Base-by-base conservation (phyloP, 2,113 vertebrate genomes). In the Hyaena hyaena region DNA sequence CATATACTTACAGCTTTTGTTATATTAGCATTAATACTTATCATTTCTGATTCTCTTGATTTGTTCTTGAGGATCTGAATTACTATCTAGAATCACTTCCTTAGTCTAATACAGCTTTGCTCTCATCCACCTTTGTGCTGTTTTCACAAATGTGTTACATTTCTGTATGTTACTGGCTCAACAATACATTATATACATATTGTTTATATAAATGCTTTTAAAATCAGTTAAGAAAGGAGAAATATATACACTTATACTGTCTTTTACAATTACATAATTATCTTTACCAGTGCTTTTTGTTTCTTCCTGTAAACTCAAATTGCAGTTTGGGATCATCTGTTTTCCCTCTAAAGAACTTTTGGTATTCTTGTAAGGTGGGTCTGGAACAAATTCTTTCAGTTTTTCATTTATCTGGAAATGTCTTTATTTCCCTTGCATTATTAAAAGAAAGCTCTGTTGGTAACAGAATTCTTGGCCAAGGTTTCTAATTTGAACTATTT, bases 61-160 rank as follows among this genome's bases (percentile, higher is more conserved):
- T 87, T 93, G 76, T 90, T 83, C 74, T 88, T 88, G 4, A n/a
- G 26, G 58, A 91, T 55, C 31, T 69, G 12, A 74, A 50, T 73
- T 95, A 68, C 58, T 88, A 96, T 76, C 39, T 88, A 33, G 85
- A 91, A 53, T 84, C 66, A 97, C 35, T 90, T 96, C 69, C 81
- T 86, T 58, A 82, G 63, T 65, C 45, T 8, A 96, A 61, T 43
- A 84, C 7, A 90, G 73, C 66, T 96, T 87, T 68, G 45, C 50
- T 90, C n/a, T 80, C 88, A 68, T 31, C 45, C 24, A 83, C 45
- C 39, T 90, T 73, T 76, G 58, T 68, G 69, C 26, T 68, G 15
- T 82, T 95, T 50, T 69, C 10, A 65, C 63, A 97, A 90, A 65
- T 48, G 23, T 43, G 65, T 23, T 28, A 73, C 68, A 65, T 48